Evolutionary conservation across 2,797 vertebrate species (phyloP).

Genomic region (Pseudochirops corinnae): DNA sequence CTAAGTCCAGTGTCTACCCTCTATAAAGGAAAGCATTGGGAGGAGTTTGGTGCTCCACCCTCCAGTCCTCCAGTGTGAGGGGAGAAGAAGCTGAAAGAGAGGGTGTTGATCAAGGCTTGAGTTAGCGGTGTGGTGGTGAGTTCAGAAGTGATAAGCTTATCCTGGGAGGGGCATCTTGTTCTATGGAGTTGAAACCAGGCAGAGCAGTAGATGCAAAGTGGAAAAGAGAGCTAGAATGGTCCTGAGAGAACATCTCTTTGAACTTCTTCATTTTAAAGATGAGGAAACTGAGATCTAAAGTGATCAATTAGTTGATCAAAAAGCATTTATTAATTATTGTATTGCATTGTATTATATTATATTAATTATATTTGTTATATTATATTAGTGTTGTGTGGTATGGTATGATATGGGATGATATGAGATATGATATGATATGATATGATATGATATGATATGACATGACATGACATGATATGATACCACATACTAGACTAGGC

Average conservation of each 20-base stretch:
- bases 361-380: too few relatives aligned
- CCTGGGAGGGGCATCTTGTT: not conserved
- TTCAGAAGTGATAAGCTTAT: not conserved
- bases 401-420: too few relatives aligned
- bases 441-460: too few relatives aligned
- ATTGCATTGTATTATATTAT: too few relatives aligned
- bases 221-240: not conserved
- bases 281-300: not conserved
- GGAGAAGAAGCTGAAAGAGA: not conserved
- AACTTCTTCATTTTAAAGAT: not conserved
- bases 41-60: not conserved
- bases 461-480: too few relatives aligned
- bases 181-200: not conserved
- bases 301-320: not conserved
- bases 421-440: too few relatives aligned
- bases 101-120: not conserved
- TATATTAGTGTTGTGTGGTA: too few relatives aligned
- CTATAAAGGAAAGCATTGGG: not conserved
- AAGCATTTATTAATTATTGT: not conserved
- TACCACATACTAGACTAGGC: not conserved
- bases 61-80: not conserved
- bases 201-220: not conserved
- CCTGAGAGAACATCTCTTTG: not conserved
- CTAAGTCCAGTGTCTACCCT: not conserved
- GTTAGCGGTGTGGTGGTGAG: not conserved